These are phyloP conservation scores for Blennius ocellaris DNA, from an alignment of 2,113 vertebrate species.

Conservation along the genomic window DNA sequence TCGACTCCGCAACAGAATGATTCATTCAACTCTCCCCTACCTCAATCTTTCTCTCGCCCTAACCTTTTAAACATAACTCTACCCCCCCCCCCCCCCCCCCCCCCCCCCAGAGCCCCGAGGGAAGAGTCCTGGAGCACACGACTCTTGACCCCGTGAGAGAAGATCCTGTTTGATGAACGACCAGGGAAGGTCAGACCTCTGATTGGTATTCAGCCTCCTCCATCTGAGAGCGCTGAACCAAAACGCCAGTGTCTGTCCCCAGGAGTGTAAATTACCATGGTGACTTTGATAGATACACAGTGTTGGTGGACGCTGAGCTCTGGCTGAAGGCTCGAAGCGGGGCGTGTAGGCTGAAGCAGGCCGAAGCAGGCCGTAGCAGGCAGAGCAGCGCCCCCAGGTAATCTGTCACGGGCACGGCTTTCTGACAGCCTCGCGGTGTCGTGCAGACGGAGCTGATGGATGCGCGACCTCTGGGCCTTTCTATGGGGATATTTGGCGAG, in stretches of 20 bases:
- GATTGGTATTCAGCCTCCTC: conserved; percentile 75
- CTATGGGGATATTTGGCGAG: conserved; percentile 20
- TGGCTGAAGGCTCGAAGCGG: conserved; percentile 43
- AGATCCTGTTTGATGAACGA: conserved; percentile 76
- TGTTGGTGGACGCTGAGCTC: conserved; percentile 48
- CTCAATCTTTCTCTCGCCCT: conserved; percentile 38
- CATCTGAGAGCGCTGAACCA: conserved; percentile 55
- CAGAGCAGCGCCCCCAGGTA: conserved; percentile 16
- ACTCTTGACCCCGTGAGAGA: conserved; percentile 71
- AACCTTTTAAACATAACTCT: conserved; percentile 66
- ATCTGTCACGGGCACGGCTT: conserved; percentile 59
- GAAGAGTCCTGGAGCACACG: conserved; percentile 33
- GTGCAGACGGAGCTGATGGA: conserved; percentile 45
- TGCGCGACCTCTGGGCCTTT: conserved; percentile 14
- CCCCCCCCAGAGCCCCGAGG: conserved; percentile 39
- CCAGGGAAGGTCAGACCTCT: conserved; percentile 67
- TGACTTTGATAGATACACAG: conserved; percentile 71
- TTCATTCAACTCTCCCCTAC: conserved; percentile 24
- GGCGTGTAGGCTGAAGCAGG: conserved; percentile 13
- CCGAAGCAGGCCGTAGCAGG: conserved; percentile 19
- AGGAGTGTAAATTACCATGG: conserved; percentile 66
- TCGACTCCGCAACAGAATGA: conserved; percentile 15
- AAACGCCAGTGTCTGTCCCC: conserved; percentile 53
- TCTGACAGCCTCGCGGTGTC: conserved; percentile 54
- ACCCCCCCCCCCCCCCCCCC: too few species aligned